These are phyloP conservation scores for Eulemur albifrons DNA, from an alignment of 2,797 vertebrate species.

Conservation along the genomic window DNA sequence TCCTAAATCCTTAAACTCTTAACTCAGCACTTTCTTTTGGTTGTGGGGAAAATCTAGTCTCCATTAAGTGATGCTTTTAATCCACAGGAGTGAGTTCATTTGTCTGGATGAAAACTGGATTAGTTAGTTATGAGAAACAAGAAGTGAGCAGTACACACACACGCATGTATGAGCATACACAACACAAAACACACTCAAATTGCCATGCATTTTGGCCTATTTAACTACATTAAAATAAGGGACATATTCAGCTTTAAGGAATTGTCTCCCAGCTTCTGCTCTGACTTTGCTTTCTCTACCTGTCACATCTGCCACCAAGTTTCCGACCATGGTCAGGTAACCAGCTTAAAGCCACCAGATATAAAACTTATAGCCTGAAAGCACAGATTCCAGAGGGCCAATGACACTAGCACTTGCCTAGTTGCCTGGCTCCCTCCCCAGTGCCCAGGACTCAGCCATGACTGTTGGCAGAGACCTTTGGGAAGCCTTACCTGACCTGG, in stretches of 20 bases:
- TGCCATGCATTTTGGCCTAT: background rate
- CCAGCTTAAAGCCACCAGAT: background rate
- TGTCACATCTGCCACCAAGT: background rate
- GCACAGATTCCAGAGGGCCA: background rate
- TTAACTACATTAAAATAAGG: background rate
- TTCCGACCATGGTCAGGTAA: background rate
- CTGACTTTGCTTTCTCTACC: background rate
- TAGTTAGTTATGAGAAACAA: background rate
- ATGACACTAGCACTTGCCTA: background rate
- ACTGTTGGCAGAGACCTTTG: background rate
- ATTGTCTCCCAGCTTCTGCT: background rate
- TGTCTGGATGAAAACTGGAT: background rate
- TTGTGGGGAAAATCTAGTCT: background rate
- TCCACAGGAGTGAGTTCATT: background rate
- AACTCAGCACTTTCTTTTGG: background rate
- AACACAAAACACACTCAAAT: no score
- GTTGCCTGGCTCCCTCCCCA: background rate
- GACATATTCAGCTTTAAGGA: background rate
- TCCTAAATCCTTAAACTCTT: conserved; percentile 5
- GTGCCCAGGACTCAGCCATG: background rate
- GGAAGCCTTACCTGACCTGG: background rate
- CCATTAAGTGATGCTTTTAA: background rate
- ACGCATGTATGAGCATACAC: background rate
- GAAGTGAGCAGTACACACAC: background rate
- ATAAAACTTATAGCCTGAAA: background rate